A percentile compares a stretch with the other conserved stretches of the same genome.
Evolutionary conservation across 2,113 vertebrate species (phyloP).

Genomic region (Castor canadensis): DNA sequence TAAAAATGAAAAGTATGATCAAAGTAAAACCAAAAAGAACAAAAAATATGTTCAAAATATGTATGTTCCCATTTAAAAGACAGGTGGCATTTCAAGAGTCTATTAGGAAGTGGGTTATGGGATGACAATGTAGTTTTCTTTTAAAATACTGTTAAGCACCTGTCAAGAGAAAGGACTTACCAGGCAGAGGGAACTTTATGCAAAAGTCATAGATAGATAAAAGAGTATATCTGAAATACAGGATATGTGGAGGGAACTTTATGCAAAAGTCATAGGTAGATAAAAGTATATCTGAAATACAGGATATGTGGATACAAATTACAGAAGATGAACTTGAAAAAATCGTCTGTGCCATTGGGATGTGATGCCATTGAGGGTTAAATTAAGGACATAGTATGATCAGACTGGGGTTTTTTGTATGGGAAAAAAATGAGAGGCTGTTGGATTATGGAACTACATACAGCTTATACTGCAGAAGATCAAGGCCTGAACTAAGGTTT

Average conservation of each 20-base stretch:
- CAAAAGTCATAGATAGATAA: background rate
- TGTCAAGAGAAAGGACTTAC: background rate
- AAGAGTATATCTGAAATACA: background rate
- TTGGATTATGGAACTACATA: background rate
- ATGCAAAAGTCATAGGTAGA: background rate
- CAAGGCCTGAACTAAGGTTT: conserved; percentile 34
- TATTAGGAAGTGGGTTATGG: background rate
- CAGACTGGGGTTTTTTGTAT: conserved; percentile 24
- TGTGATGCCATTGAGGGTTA: background rate
- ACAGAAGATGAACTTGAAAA: background rate
- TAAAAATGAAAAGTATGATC: conserved; percentile 36
- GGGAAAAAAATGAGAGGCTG: background rate
- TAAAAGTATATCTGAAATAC: background rate
- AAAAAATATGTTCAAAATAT: conserved; percentile 40
- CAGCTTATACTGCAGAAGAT: conserved; percentile 3
- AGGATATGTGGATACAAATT: background rate
- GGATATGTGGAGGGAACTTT: background rate
- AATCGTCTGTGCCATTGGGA: background rate
- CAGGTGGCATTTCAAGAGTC: background rate
- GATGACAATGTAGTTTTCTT: conserved; percentile 52
- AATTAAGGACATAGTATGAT: background rate
- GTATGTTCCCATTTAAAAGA: conserved; percentile 12
- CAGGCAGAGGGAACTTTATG: background rate
- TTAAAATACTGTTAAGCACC: background rate
- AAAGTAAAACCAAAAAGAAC: conserved; percentile 27